Conservation (phyloP, 2,113 vertebrate genomes). For the Gadus chalcogrammus region DNA sequence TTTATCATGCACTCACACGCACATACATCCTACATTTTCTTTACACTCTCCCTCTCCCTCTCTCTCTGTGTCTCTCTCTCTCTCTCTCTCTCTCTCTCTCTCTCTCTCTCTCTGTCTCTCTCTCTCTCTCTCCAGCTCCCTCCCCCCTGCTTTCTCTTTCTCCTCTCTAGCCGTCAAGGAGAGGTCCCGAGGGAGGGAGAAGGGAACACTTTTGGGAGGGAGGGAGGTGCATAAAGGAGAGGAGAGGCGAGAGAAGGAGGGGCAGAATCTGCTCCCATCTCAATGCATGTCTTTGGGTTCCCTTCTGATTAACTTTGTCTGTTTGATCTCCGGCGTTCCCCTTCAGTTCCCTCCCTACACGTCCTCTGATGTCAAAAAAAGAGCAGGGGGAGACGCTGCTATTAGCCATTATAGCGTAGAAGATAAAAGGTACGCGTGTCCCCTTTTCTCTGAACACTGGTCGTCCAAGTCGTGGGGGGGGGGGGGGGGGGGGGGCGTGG, state of each 20-base stretch:
- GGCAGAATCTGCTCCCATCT: slow-evolving; percentile 51
- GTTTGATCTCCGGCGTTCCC: slow-evolving; percentile 71
- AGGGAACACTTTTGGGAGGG: slow-evolving; percentile 52
- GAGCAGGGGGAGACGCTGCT: slow-evolving; percentile 37
- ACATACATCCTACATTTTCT: too few species aligned
- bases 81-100: slow-evolving; percentile 2
- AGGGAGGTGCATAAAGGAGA: slow-evolving; percentile 35
- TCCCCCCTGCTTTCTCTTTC: slow-evolving; percentile 32
- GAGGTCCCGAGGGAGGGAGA: slow-evolving; percentile 59
- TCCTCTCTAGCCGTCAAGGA: slow-evolving; percentile 63
- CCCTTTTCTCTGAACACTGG: slow-evolving; percentile 22
- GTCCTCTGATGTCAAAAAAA: slow-evolving; percentile 51
- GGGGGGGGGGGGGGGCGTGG: too few species aligned
- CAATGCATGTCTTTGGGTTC: slow-evolving; percentile 51
- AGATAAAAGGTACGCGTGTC: slow-evolving; percentile 63
- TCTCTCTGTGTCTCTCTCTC: too few species aligned
- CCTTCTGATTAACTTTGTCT: slow-evolving; percentile 72
- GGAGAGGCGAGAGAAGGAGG: slow-evolving; percentile 29
- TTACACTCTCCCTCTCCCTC: too few species aligned
- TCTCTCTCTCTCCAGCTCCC: slow-evolving; percentile 3
- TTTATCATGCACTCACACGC: neutral
- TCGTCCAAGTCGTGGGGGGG: too few species aligned
- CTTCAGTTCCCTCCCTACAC: slow-evolving; percentile 42
- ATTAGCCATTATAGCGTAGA: slow-evolving; percentile 51
- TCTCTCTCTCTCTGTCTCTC: too few species aligned